Base-by-base conservation (phyloP, 2,888 invertebrate species). In the Agrotis clavis region DNA sequence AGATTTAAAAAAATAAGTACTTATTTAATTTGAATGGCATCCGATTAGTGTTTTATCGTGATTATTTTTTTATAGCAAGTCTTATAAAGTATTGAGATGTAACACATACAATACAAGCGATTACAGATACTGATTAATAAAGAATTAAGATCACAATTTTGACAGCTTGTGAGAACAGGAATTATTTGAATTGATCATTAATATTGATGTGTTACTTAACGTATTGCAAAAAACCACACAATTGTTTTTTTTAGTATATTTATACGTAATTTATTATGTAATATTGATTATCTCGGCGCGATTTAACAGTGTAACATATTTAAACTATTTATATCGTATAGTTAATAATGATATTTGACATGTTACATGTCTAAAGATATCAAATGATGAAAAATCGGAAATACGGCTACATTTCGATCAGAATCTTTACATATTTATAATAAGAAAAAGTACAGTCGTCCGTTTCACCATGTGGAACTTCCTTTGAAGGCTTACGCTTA, bases 141-240 rank as follows among this genome's bases (percentile, higher is more conserved):
- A 76, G 35, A 81, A 70, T 67, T 76, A 70, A 67, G 66, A 48
- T 67, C 67, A 63, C 41, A 62, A 67, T 51, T 72, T 70, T 82
- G 85, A 81, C 82, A 81, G 70, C 16, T 59, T 77, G 77, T 77
- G 84, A 35, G 84, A 84, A 84, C 53, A 54, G 9, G 25, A 71
- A 71, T 35, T 59, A 50, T 56, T 60, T 59, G 53, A 79, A 69
- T 61, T 66, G 51, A 59, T 51, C 53, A 63, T 79, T 71, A 56
- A 59, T 63, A 78, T 60, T 82, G 71, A 69, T 70, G 64, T 19
- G 51, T 79, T 71, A 51, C 72, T 77, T 41, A 41, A 35, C 4
- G 50, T 35, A 18, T 51, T 71, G 57, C 50, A 51, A 73, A 73
- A 68, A 73, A 57, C 0, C 21, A 25, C 19, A 14, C 35, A 14